phyloP scores from a whole-genome alignment of 2,888 invertebrate species.

The Drymonia ruficornis region DNA sequence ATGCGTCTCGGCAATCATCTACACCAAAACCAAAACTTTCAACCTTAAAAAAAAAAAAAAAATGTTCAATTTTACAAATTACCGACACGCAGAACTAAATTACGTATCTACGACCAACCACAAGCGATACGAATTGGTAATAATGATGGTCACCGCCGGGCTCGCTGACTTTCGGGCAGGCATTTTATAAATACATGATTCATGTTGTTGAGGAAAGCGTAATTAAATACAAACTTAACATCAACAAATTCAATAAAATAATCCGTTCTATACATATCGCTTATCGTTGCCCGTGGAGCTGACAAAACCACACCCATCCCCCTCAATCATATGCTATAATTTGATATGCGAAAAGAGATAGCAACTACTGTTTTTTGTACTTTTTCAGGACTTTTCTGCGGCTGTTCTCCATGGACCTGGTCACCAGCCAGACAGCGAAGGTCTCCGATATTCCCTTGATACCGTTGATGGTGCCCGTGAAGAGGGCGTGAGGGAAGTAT shows the following conservation, averaged over 20 bases:
- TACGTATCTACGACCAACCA: too few species aligned
- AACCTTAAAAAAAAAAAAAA: neutral
- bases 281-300: too few species aligned
- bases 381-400: conserved; percentile 85
- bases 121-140: too few species aligned
- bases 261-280: too few species aligned
- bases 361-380: conserved; percentile 72
- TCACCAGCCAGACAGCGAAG: conserved; percentile 86
- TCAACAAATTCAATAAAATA: too few species aligned
- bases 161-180: too few species aligned
- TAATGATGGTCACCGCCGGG: too few species aligned
- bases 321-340: neutral
- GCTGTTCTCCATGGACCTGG: conserved; percentile 87
- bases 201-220: too few species aligned
- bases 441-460: conserved; percentile 80
- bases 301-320: neutral
- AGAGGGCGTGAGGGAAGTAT: conserved; percentile 88
- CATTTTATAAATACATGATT: too few species aligned
- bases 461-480: conserved; percentile 78
- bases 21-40: neutral
- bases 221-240: too few species aligned
- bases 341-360: conserved; percentile 10
- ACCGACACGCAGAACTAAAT: neutral
- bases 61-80: neutral
- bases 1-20: neutral